A percentile compares a stretch with the other conserved stretches of the same genome.
phyloP scores from a whole-genome alignment of 2,797 vertebrate species.

The Onychomys torridus region DNA sequence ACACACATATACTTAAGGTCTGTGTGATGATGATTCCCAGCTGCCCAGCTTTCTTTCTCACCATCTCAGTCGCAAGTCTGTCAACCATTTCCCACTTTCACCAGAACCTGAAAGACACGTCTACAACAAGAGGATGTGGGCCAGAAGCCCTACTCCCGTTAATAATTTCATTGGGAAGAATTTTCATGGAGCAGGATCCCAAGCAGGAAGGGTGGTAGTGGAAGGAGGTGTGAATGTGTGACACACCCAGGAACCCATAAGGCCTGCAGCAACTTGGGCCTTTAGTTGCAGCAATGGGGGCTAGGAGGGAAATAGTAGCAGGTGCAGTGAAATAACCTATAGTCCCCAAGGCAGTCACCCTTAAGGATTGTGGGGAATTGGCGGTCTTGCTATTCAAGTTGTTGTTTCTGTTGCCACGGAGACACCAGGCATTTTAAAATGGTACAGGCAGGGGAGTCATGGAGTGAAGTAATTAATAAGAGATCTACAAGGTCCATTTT shows the following conservation, averaged over 20 bases:
- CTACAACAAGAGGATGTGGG: neutral
- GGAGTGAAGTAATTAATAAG: neutral
- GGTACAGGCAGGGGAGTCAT: neutral
- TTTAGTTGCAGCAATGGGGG: too few species aligned
- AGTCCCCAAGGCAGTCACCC: neutral
- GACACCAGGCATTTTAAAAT: neutral
- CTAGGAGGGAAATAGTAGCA: neutral
- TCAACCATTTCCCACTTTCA: neutral
- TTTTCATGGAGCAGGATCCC: neutral
- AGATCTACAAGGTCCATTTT: neutral
- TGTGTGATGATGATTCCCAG: neutral
- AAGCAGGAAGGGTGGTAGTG: neutral
- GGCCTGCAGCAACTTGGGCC: neutral
- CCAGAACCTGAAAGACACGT: neutral
- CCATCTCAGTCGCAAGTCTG: neutral
- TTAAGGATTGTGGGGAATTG: neutral
- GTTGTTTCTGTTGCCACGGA: neutral
- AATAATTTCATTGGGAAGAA: neutral
- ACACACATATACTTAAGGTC: neutral
- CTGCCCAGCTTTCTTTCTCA: neutral
- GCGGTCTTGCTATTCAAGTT: neutral
- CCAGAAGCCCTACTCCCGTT: neutral
- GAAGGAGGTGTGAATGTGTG: neutral
- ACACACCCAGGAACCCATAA: neutral
- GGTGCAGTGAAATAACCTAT: neutral